A percentile compares a stretch with the other conserved stretches of the same genome.
phyloP scores from a whole-genome alignment of 2,113 vertebrate genomes.

The Mesocricetus auratus region DNA sequence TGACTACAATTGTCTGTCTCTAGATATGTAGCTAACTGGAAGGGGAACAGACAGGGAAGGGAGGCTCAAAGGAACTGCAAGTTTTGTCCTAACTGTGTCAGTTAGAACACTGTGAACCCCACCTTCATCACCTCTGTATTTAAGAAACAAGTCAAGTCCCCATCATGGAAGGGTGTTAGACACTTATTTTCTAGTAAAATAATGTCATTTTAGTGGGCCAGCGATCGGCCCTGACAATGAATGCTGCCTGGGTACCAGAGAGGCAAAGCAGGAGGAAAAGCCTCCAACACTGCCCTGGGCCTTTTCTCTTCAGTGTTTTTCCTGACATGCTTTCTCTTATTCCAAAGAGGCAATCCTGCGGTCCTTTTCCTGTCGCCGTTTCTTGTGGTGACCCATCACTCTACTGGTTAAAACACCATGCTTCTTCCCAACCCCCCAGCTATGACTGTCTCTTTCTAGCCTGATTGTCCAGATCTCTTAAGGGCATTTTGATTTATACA shows the following conservation, averaged over 20 bases:
- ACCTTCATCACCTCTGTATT: background rate
- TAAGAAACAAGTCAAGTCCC: background rate
- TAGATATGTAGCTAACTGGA: slow-evolving; percentile 11
- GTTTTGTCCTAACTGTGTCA: background rate
- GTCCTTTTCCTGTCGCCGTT: background rate
- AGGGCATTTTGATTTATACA: background rate
- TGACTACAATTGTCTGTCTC: background rate
- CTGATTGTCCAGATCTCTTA: background rate
- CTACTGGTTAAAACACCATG: background rate
- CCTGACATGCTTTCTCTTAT: background rate
- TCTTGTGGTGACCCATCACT: background rate
- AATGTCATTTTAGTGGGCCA: background rate
- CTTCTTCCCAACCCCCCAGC: accelerated
- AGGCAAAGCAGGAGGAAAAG: background rate
- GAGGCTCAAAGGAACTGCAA: background rate
- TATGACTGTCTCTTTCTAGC: background rate
- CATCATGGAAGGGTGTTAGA: background rate
- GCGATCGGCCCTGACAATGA: background rate
- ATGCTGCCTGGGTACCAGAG: background rate
- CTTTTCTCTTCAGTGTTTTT: background rate
- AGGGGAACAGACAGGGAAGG: background rate
- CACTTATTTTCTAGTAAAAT: background rate
- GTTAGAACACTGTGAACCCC: background rate
- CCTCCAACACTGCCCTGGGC: accelerated
- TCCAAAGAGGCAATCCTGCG: background rate